A percentile compares a stretch with the other conserved stretches of the same genome.
These are phyloP conservation scores for Cairina moschata DNA, from an alignment of 2,113 vertebrate genomes.

Conservation along the genomic window DNA sequence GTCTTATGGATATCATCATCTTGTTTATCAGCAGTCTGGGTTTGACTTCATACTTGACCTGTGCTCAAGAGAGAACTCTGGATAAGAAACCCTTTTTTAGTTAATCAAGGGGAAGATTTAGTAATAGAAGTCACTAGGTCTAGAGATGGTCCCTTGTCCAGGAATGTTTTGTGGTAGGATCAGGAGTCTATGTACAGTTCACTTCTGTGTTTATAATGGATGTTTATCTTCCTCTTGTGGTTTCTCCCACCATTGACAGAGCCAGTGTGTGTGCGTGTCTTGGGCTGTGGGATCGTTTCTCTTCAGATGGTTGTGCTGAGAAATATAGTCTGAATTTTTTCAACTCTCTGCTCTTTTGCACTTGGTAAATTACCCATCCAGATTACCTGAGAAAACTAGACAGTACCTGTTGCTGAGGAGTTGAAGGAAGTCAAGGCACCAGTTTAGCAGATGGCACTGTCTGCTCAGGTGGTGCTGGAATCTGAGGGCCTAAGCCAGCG, in stretches of 20 bases:
- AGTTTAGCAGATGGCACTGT: neutral
- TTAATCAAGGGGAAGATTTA: neutral
- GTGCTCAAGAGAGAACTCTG: neutral
- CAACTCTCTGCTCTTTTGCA: accelerated
- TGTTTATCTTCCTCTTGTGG: neutral
- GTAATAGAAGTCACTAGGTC: neutral
- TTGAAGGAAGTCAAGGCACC: neutral
- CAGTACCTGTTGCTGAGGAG: neutral
- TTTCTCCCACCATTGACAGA: neutral
- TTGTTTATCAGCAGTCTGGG: neutral
- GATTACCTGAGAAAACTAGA: neutral
- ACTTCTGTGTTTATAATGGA: neutral
- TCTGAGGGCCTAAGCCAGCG: neutral
- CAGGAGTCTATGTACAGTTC: neutral
- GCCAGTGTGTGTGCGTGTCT: neutral
- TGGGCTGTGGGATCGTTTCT: neutral
- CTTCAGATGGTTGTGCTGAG: neutral
- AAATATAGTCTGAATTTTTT: neutral
- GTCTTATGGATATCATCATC: neutral
- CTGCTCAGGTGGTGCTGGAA: neutral
- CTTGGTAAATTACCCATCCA: neutral
- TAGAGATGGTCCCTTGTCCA: neutral
- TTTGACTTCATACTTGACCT: neutral
- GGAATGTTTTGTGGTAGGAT: neutral
- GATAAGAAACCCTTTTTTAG: neutral